Base-by-base conservation (phyloP, 1,140 invertebrate genomes). In the Drosophila lowei region DNA sequence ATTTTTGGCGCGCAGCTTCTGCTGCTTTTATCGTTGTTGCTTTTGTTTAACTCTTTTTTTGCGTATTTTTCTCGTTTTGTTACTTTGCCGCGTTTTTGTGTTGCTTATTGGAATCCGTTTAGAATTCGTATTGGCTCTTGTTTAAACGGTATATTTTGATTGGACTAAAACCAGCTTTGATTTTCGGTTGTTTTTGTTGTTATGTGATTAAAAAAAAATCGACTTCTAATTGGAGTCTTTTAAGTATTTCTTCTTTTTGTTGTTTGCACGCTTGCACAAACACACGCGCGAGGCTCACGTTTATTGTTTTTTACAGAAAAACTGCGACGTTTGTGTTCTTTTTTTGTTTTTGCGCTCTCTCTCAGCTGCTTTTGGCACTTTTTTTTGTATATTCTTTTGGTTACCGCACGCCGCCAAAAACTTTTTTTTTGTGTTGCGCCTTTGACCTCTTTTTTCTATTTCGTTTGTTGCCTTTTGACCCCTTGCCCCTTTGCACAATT, bases 161-260 rank as follows among this genome's bases (percentile, higher is more conserved):
- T 57, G 53, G 34, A 72, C 78, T 86, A 86, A 86, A 86, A 86
- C 83, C 83, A 86, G 83, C 88, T 86, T 86, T 86, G 72, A 81
- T 74, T 75, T 81, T 88, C 46, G 63, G 74, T 73, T 70, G 57
- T 63, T 62, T 38, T 67, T 76, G 34, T 57, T 72, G 50, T 62
- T 62, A 54, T 63, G 53, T 76, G 63, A 63, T 72, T 79, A 65
- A 83, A 83, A 68, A 50, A 86, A 86, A 81, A 83, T 83, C 77
- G 74, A 73, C 77, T 74, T 77, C 77, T 73, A 73, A 79, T 74
- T 79, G 77, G 55, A 71, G 66, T 79, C 49, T 68, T 68, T 68
- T 67, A 68, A 67, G 50, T 74, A 52, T 80, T 59, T 55, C 47
- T 44, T 38, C 41, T 41, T 55, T 60, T 44, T 48, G 54, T 73